Base-by-base conservation (phyloP, 2,113 vertebrate genomes). In the Haliaeetus leucogaster region DNA sequence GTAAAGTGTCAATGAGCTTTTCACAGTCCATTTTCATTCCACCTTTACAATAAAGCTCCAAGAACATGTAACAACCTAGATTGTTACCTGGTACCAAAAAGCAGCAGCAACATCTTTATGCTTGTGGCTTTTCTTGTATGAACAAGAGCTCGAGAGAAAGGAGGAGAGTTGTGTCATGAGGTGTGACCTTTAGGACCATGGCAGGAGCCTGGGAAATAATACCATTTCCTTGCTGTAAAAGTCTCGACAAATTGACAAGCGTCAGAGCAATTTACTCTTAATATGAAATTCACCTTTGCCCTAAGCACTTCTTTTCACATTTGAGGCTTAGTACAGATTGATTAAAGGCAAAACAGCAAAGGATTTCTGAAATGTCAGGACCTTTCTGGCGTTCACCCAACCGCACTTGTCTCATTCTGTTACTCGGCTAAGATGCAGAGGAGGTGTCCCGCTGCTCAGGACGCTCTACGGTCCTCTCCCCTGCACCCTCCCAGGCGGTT, bases 301-400 rank as follows among this genome's bases (percentile, higher is more conserved):
- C 90, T 96, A 94, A 96, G 93, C 74, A 80, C 78, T 93, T 94
- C 87, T 96, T 96, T 97, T 91, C 92, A 85, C 93, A 96, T 96
- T 94, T 96, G 95, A 93, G 82, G 93, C 93, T 97, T 93, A 94
- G 90, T 92, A 73, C 61, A 73, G 78, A 95, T 90, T 94, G 95
- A 97, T 96, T 96, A 94, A 97, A 95, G 74, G 82, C 78, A 95
- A 91, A 97, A 90, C 90, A 95, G 92, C 36, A 65, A 93, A 96
- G 95, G 96, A 93, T 96, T 96, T 96, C 90, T 93, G 92, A 96
- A 97, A 96, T 96, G 96, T 97, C 95, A 97, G 84, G 96, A 97
- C 95, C 96, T 97, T 97, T 97, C 40, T 93, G 56, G 48, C 80
- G 66, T 87, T 95, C 96, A 91, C n/a, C 87, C 92, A 94, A 76